Conservation (phyloP, 2,888 invertebrate genomes). For the Tiliacea aurago region DNA sequence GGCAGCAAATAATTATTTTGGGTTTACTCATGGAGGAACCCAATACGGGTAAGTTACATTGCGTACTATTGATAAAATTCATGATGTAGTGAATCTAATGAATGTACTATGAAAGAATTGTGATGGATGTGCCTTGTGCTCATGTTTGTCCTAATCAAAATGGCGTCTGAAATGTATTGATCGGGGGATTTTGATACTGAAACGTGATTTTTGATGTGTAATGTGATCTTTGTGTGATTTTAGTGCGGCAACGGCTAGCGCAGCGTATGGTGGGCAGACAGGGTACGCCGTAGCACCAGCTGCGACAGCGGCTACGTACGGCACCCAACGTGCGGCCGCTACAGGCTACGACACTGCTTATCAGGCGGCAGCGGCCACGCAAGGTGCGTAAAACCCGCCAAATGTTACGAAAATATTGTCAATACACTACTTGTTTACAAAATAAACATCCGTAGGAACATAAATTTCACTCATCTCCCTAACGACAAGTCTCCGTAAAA, state of each 20-base stretch:
- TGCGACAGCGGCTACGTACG: slow-evolving; percentile 95
- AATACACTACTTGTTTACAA: slow-evolving; percentile 55
- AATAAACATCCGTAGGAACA: slow-evolving; percentile 16
- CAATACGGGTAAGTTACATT: slow-evolving; percentile 95
- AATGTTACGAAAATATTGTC: not conserved
- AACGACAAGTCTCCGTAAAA: slow-evolving; percentile 47
- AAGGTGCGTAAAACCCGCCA: slow-evolving; percentile 91
- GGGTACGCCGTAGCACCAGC: slow-evolving; percentile 96
- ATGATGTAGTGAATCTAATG: slow-evolving; percentile 22
- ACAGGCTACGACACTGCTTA: slow-evolving; percentile 96
- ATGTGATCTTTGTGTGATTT: slow-evolving; percentile 69
- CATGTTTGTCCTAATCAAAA: slow-evolving; percentile 86
- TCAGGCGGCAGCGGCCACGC: slow-evolving; percentile 95
- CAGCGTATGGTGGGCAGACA: slow-evolving; percentile 95
- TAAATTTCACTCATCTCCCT: slow-evolving; percentile 6
- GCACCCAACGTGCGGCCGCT: slow-evolving; percentile 94
- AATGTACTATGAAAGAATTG: slow-evolving; percentile 48
- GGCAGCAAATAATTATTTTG: slow-evolving; percentile 98
- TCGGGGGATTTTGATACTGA: slow-evolving; percentile 71
- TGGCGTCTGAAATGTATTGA: slow-evolving; percentile 87
- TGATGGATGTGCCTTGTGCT: slow-evolving; percentile 79
- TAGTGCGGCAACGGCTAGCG: slow-evolving; percentile 94
- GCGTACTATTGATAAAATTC: slow-evolving; percentile 36
- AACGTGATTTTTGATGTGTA: slow-evolving; percentile 56
- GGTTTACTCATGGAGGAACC: slow-evolving; percentile 98